Conservation (phyloP, 2,113 vertebrate species). For the Dendropsophus ebraccatus region DNA sequence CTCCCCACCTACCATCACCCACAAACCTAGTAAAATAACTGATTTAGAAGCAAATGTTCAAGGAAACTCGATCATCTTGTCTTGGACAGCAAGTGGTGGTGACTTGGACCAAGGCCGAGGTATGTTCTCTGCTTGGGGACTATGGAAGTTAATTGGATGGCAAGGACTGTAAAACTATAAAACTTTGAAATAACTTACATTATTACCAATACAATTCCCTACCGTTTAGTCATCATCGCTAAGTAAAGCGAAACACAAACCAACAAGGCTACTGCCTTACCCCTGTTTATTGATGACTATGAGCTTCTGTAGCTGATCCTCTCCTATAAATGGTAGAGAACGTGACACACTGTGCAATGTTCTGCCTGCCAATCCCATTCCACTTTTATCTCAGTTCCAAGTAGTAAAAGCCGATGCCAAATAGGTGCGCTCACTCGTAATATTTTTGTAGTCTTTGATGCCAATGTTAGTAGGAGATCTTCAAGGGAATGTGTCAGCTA, state of each 20-base stretch:
- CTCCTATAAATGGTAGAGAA: neutral
- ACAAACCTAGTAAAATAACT: slow-evolving; percentile 71
- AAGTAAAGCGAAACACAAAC: neutral
- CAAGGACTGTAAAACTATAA: neutral
- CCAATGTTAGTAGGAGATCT: no score
- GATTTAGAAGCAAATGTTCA: slow-evolving; percentile 65
- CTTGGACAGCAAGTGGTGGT: slow-evolving; percentile 72
- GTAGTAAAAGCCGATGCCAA: no score
- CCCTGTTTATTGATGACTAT: neutral
- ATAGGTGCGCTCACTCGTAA: no score
- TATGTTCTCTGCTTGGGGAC: slow-evolving; percentile 52
- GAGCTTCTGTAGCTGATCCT: neutral
- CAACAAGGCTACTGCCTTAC: neutral
- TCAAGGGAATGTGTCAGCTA: no score
- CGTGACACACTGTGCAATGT: neutral
- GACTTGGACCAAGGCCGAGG: slow-evolving; percentile 70
- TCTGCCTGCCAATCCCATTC: no score
- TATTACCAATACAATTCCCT: neutral
- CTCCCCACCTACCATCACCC: slow-evolving; percentile 46
- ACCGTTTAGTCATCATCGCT: neutral
- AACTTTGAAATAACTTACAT: neutral
- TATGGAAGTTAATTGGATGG: no score
- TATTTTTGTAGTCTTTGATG: no score
- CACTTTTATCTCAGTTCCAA: no score
- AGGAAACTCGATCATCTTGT: slow-evolving; percentile 64